Base-by-base conservation (phyloP, 1,140 invertebrate genomes). In the Marisa cornuarietis region DNA sequence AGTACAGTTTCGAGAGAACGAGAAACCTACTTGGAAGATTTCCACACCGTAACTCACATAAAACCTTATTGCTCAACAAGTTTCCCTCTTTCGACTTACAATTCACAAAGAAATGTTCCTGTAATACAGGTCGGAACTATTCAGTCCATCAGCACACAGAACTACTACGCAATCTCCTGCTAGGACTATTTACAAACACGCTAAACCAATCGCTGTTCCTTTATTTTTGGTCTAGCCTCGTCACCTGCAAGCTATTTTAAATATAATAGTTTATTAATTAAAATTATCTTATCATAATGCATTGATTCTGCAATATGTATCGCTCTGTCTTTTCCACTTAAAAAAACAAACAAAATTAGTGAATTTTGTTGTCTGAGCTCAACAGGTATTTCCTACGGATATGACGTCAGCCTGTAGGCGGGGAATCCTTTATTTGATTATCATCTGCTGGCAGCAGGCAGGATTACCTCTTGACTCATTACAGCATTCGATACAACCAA, bases 341-440 rank as follows among this genome's bases (percentile, higher is more conserved):
- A 14, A 63, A 31, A 26, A 42, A 76, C 24, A 31, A 16, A 20
- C 26, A 71, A 71, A 49, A 24, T 71, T 71, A 71, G 49, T 26
- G 22, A 20, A n/a, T 31, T 54, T 52, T 58, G 54, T 58, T 8
- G 11, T 1, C 20, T 78, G 31, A 51, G 79, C 26, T 16, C 6
- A 66, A 51, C 62, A 77, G 82, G 82, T 77, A 79, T 81, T 83
- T 83, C 81, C 78, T 81, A 76, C 81, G 83, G 85, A 84, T 78
- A 75, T 87, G 86, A 87, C 86, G 86, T 85, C 82, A 85, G 65
- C 76, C 76, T 71, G 86, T 87, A 85, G 84, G 86, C 86, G 86
- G 86, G 86, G 86, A 85, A 87, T 87, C 84, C 84, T 84, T 82
- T 82, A 80, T 82, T 85, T 81, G 84, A 83, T 81, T 80, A 79